Percentiles rank a stretch among this genome's conserved stretches.
These are phyloP conservation scores for Oophaga sylvatica DNA, from an alignment of 2,797 vertebrate genomes.

Conservation along the genomic window DNA sequence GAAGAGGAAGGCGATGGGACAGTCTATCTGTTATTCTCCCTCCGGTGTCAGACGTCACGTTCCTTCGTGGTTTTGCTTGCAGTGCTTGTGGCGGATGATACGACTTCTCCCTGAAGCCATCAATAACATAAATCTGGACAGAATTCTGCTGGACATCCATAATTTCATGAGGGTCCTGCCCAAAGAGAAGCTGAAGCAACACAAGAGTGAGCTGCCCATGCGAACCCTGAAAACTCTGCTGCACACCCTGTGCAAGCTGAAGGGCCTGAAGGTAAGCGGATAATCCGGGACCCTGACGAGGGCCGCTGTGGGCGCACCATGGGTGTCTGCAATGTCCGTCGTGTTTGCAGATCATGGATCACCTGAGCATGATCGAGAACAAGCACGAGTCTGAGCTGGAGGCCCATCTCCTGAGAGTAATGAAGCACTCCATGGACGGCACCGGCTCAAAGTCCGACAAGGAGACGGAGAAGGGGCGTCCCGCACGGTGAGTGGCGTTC, in stretches of 20 bases:
- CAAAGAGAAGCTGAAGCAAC: constrained; percentile 95
- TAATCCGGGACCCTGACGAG: too few species aligned
- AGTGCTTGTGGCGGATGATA: constrained; percentile 98
- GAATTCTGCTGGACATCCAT: constrained; percentile 93
- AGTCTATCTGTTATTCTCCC: neutral
- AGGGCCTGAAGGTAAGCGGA: constrained; percentile 84
- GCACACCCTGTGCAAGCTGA: constrained; percentile 92
- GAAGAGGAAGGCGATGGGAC: too few species aligned
- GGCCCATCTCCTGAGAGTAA: constrained; percentile 86
- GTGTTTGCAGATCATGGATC: constrained; percentile 87
- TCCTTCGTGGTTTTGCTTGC: neutral
- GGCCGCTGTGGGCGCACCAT: neutral
- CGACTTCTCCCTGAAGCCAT: constrained; percentile 91
- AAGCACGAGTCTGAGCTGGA: constrained; percentile 96
- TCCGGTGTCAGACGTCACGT: neutral
- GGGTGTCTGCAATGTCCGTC: neutral
- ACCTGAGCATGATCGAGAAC: constrained; percentile 97
- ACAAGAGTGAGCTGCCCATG: constrained; percentile 93
- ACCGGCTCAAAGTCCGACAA: constrained; percentile 85
- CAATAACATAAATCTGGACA: constrained; percentile 92
- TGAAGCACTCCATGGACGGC: constrained; percentile 88
- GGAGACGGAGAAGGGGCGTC: constrained; percentile 88
- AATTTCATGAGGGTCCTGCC: constrained; percentile 98
- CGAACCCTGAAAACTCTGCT: constrained; percentile 93
- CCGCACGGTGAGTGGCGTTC: constrained; percentile 74